Evolutionary conservation across 1,140 invertebrate species (phyloP).

Genomic region (Drosophila mojavensis): DNA sequence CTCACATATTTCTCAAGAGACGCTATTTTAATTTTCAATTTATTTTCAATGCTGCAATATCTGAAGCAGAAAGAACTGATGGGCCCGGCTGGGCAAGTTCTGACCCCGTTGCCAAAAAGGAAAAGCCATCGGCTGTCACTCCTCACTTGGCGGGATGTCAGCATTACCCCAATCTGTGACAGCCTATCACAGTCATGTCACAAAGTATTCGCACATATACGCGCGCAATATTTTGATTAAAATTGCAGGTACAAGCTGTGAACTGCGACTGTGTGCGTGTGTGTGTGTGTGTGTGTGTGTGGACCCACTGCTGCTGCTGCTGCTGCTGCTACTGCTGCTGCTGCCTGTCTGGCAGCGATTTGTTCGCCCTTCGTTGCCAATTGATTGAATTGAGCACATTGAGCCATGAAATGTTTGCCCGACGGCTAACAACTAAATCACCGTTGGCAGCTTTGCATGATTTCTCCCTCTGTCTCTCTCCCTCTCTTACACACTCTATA

Average conservation of each 20-base stretch:
- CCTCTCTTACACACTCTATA: too few species aligned
- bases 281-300: conserved; percentile 13
- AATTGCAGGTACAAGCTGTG: conserved; percentile 43
- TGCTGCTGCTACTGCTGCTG: conserved; percentile 13
- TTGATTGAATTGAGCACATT: conserved; percentile 61
- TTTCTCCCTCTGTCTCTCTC: conserved; percentile 10
- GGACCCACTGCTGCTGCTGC: not conserved
- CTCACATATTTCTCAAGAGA: too few species aligned
- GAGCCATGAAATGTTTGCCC: conserved; percentile 58
- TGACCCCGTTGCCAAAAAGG: conserved; percentile 14
- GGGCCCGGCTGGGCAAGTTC: not conserved
- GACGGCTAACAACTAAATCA: conserved; percentile 59
- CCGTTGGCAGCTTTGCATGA: conserved; percentile 58
- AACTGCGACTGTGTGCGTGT: conserved; percentile 2
- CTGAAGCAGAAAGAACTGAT: not conserved
- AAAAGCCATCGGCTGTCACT: conserved; percentile 31
- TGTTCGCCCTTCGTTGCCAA: conserved; percentile 52
- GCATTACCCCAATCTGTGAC: conserved; percentile 46
- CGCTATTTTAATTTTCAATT: not conserved
- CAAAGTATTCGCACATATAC: conserved; percentile 30
- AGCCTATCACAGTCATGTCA: conserved; percentile 50
- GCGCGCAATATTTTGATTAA: conserved; percentile 48
- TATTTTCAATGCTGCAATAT: not conserved
- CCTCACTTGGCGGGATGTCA: conserved; percentile 45
- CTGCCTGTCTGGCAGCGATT: conserved; percentile 44